These are phyloP conservation scores for Thamnophis sirtalis DNA, from an alignment of 2,113 vertebrate genomes.

Conservation along the genomic window DNA sequence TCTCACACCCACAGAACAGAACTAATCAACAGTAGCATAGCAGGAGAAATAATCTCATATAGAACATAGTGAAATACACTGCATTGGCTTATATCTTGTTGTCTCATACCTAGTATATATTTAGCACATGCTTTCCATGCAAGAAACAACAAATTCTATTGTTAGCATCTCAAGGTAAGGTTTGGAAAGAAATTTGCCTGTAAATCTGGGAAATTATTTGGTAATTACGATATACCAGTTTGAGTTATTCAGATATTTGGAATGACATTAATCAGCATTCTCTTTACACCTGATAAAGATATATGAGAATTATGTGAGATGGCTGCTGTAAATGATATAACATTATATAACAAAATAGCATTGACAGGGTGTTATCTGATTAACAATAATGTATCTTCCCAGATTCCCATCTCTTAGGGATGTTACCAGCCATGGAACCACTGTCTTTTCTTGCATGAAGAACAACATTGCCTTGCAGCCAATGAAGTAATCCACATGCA, in stretches of 20 bases:
- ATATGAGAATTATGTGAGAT: neutral
- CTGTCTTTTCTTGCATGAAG: neutral
- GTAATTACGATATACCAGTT: neutral
- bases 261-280: neutral
- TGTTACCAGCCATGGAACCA: neutral
- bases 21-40: neutral
- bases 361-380: neutral
- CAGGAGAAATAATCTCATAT: neutral
- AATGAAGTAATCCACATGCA: neutral
- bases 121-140: neutral
- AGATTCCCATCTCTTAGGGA: neutral
- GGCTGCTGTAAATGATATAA: neutral
- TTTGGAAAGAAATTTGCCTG: neutral
- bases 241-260: neutral
- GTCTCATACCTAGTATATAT: neutral
- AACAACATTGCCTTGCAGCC: neutral
- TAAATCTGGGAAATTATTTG: neutral
- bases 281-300: neutral
- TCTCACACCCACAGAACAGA: neutral
- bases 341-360: neutral
- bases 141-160: neutral
- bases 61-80: neutral
- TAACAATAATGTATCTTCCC: neutral
- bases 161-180: neutral
- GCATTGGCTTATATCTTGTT: neutral